These are phyloP conservation scores for Melanotaenia maccullochi DNA, from an alignment of 2,797 vertebrate species.

Conservation along the genomic window DNA sequence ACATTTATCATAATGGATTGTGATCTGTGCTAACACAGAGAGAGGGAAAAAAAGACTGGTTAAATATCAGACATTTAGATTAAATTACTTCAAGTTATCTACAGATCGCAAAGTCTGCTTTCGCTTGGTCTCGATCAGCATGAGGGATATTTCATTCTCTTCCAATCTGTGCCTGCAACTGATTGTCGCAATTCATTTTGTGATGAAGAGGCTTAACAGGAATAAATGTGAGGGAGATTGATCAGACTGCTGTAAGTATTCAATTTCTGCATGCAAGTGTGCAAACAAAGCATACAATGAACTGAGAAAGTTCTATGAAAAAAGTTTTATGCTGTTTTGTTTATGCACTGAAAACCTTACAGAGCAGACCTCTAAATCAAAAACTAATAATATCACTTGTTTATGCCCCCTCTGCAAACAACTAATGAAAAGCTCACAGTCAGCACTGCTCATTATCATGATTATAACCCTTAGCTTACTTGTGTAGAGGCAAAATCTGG, in stretches of 20 bases:
- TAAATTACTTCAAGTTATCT: constrained; percentile 61
- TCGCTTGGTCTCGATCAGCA: constrained; percentile 53
- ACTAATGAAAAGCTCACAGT: constrained; percentile 83
- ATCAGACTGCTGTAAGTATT: constrained; percentile 44
- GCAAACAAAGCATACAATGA: constrained; percentile 36
- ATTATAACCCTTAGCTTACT: constrained; percentile 80
- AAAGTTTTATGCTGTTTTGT: constrained; percentile 70
- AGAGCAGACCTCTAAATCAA: constrained; percentile 75
- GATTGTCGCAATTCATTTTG: constrained; percentile 62
- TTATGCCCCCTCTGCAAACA: constrained; percentile 78
- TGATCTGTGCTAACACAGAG: constrained; percentile 41
- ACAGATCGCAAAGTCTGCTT: constrained; percentile 60
- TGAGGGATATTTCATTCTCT: constrained; percentile 57
- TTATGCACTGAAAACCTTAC: constrained; percentile 52
- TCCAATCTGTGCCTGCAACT: constrained; percentile 52
- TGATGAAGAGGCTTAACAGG: constrained; percentile 63
- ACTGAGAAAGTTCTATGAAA: constrained; percentile 27
- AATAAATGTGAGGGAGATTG: constrained; percentile 59
- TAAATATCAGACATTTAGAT: constrained; percentile 53
- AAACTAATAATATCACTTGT: constrained; percentile 83
- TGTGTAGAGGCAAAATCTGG: constrained; percentile 77
- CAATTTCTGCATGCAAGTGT: constrained; percentile 33
- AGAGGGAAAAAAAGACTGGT: constrained; percentile 30
- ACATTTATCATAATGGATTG: constrained; percentile 53
- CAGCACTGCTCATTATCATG: constrained; percentile 85